Percentiles rank a stretch among this genome's conserved stretches.
Conservation (phyloP, 2,797 vertebrate genomes). For the Odontamblyopus rebecca region DNA sequence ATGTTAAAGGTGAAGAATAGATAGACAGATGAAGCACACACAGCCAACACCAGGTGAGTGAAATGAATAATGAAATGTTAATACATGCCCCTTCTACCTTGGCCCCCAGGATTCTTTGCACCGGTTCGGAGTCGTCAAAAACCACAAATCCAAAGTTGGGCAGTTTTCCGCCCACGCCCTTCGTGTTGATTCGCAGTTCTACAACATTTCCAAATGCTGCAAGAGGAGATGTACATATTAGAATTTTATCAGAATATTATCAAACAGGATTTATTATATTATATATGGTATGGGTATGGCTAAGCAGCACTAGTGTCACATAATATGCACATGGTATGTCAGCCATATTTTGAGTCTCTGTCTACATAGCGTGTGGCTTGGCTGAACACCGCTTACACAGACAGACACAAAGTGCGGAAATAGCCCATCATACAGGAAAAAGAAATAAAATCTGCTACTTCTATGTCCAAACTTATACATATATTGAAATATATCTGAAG, state of each 20-base stretch:
- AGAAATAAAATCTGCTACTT: no score
- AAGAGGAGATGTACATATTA: constrained; percentile 3
- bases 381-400: no score
- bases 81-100: constrained; percentile 86
- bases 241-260: not conserved
- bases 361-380: no score
- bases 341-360: no score
- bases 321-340: not conserved
- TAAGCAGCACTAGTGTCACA: not conserved
- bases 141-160: constrained; percentile 99
- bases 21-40: constrained; percentile 11
- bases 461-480: no score
- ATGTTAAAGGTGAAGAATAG: not conserved
- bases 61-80: constrained; percentile 63
- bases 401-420: no score
- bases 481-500: no score
- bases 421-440: no score
- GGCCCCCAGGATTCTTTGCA: constrained; percentile 94
- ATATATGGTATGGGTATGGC: no score
- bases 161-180: constrained; percentile 93
- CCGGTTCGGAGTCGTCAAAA: constrained; percentile 94
- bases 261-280: not conserved
- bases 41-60: constrained; percentile 59
- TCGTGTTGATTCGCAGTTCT: constrained; percentile 97
- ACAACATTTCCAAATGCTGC: constrained; percentile 94